Percentiles rank a stretch among this genome's conserved stretches.
phyloP scores from a whole-genome alignment of 2,113 vertebrate genomes.

The Silurus meridionalis region DNA sequence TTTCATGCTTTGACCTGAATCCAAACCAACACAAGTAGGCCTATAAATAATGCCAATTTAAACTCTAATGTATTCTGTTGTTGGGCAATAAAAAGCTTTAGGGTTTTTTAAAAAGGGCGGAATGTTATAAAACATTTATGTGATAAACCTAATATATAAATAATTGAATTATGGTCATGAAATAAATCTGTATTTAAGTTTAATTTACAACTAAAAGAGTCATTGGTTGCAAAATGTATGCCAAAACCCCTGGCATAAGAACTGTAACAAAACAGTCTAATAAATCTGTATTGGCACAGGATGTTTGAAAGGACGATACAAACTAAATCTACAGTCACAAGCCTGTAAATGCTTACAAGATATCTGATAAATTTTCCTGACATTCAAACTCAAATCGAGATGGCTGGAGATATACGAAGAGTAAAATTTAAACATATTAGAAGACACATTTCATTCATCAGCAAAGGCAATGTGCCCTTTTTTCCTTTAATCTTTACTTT shows the following conservation, averaged over 20 bases:
- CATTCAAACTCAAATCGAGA: constrained; percentile 1
- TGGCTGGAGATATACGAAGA: not conserved
- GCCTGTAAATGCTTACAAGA: not conserved
- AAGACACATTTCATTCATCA: not conserved
- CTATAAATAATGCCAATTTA: not conserved
- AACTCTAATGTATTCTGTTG: not conserved
- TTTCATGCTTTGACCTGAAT: not conserved
- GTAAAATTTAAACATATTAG: not conserved
- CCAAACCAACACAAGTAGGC: not conserved
- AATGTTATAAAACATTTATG: not conserved
- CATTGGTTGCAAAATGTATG: not conserved
- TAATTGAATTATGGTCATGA: not conserved
- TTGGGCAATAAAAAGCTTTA: not conserved
- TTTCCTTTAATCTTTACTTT: not conserved
- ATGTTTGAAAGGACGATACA: not conserved
- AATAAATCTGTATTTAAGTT: not conserved
- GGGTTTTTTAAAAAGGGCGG: not conserved
- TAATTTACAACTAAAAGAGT: not conserved
- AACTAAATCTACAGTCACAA: not conserved
- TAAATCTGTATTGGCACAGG: not conserved
- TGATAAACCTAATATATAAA: not conserved
- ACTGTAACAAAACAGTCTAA: not conserved
- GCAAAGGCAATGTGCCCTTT: not conserved
- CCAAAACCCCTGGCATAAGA: not conserved
- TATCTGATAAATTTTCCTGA: constrained; percentile 14